Base-by-base conservation (phyloP, 2,113 vertebrate species). In the Dissostichus mawsoni region DNA sequence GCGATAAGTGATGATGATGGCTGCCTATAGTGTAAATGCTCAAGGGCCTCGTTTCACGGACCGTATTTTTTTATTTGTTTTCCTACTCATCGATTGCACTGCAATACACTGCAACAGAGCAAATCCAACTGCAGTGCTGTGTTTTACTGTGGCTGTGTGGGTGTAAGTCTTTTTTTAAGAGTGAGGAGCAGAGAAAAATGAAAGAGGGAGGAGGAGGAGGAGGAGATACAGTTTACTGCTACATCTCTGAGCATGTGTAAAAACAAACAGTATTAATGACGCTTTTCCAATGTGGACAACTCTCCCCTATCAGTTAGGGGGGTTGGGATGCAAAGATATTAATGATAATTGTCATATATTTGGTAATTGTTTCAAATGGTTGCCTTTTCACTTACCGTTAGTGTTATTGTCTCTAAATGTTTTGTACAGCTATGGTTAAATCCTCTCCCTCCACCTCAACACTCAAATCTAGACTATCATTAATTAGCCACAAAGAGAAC, bases 111-210 rank as follows among this genome's bases (percentile, higher is more conserved):
- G 86, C 85, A 87, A 86, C 84, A 85, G 64, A 91, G 81, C 76
- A 89, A 69, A 86, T 88, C 83, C 69, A 58, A 83, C 89, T 84
- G 88, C 83, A 83, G 77, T 87, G 78, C 85, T 87, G 85, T 90
- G 85, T 88, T 81, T 85, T 47, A 65, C 76, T 50, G 80, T 80
- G 87, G 74, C 76, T 92, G 87, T 90, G 91, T 94, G 88, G 90
- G 87, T 90, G 92, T 92, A 25, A 84, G 86, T 79, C 79, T 89
- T 86, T 85, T 89, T 84, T 85, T 73, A 86, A 89, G 74, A 78
- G 81, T 85, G 81, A 90, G 88, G 87, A 90, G 69, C 69, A 85
- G 83, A 86, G 81, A 70, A 82, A 67, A 80, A 55, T 87, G 48
- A 84, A 17, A 65, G 52, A 23, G 74, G 3, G 33, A 36, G 33